phyloP scores from a whole-genome alignment of 2,888 invertebrate species.

The Ophion ventricosus region DNA sequence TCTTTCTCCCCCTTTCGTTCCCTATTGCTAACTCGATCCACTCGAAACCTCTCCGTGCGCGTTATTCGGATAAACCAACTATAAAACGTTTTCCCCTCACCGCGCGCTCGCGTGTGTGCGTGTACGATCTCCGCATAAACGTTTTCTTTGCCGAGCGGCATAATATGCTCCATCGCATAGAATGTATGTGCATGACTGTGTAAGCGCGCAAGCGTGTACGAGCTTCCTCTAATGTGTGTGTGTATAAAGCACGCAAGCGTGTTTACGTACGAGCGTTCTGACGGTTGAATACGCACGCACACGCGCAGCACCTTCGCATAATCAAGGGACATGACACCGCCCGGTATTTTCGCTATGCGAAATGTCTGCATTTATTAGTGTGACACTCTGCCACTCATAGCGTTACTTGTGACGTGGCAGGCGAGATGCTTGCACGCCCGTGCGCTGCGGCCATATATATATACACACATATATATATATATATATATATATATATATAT shows the following conservation, averaged over 20 bases:
- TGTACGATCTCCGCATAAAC: conserved; percentile 1
- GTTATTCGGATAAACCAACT: conserved; percentile 23
- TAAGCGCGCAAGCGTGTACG: background rate
- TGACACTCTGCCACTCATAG: too few species aligned
- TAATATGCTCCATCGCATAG: background rate
- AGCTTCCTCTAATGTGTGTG: too few species aligned
- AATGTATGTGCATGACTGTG: background rate
- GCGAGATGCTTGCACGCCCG: too few species aligned
- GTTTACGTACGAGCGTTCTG: conserved; percentile 68
- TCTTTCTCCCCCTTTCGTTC: conserved; percentile 6
- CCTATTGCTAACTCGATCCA: conserved; percentile 7
- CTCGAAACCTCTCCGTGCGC: conserved; percentile 13
- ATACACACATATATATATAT: too few species aligned
- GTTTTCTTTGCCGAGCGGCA: conserved; percentile 1
- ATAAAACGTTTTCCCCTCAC: conserved; percentile 11
- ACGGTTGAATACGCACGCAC: conserved; percentile 60
- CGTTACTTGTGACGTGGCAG: too few species aligned
- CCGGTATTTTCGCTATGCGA: too few species aligned
- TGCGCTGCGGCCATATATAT: too few species aligned
- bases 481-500: too few species aligned
- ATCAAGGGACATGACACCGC: too few species aligned
- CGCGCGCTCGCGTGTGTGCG: background rate
- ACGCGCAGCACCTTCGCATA: conserved; percentile 39
- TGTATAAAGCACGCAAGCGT: background rate
- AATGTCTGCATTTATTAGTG: too few species aligned